Conservation (phyloP, 2,797 vertebrate species). For the Philypnodon macrostomus region DNA sequence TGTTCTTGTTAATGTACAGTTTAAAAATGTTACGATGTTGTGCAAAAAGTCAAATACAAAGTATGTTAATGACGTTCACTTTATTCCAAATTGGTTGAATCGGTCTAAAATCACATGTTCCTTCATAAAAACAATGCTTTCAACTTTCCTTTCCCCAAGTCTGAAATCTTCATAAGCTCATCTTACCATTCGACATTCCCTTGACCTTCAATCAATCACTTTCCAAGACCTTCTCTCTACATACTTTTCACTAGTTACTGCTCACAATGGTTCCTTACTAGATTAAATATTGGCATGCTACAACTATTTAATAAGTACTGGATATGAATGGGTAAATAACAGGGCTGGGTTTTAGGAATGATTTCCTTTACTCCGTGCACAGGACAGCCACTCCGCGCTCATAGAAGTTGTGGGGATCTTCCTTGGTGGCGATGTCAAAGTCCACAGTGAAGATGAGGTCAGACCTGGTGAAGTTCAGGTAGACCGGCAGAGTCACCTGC, state of each 20-base stretch:
- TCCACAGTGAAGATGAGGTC: conserved; percentile 98
- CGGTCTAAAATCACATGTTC: conserved; percentile 65
- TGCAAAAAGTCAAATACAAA: not conserved
- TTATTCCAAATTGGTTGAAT: conserved; percentile 49
- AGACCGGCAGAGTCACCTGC: conserved; percentile 96
- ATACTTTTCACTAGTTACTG: conserved; percentile 21
- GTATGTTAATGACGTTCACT: conserved; percentile 31
- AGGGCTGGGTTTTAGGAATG: conserved; percentile 14
- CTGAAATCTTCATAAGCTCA: conserved; percentile 24
- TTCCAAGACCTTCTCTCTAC: conserved; percentile 30
- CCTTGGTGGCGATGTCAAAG: conserved; percentile 96
- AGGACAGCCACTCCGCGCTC: conserved; percentile 95
- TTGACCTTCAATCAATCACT: conserved; percentile 50
- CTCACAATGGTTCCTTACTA: no score
- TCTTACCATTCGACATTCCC: conserved; percentile 49
- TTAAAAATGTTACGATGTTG: not conserved
- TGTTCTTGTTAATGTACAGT: no score
- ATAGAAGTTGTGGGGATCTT: conserved; percentile 95
- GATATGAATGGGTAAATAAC: conserved; percentile 19
- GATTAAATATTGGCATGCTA: conserved; percentile 46
- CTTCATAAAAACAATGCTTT: conserved; percentile 48
- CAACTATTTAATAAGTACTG: conserved; percentile 32
- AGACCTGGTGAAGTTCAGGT: conserved; percentile 96
- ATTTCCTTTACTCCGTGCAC: conserved; percentile 86
- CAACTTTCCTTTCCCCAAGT: conserved; percentile 31